Evolutionary conservation across 2,888 invertebrate genomes (phyloP).

Genomic region (Saturnia pavonia): DNA sequence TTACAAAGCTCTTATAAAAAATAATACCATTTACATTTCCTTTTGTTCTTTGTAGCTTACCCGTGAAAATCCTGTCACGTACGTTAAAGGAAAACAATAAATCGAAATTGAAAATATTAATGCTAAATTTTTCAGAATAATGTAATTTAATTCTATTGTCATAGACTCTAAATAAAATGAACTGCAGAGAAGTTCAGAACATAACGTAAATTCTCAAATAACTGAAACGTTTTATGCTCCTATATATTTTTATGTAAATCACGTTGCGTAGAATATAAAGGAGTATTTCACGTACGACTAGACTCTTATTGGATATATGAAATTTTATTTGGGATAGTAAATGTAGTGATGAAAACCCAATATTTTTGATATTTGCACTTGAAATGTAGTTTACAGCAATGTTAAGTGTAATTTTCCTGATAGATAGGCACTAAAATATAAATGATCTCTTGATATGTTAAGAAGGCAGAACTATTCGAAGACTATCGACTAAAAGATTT

Average conservation of each 20-base stretch:
- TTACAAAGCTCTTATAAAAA: slow-evolving; percentile 51
- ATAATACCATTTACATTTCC: slow-evolving; percentile 46
- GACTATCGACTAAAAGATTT: no score
- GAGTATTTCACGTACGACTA: background rate
- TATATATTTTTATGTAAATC: slow-evolving; percentile 5
- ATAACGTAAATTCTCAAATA: background rate
- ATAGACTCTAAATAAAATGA: background rate
- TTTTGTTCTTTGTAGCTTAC: slow-evolving; percentile 37
- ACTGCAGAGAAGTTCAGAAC: background rate
- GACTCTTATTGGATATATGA: background rate
- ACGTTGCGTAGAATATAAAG: background rate
- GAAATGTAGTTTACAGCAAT: background rate
- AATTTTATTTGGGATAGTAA: background rate
- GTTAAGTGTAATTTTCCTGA: background rate
- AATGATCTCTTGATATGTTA: no score
- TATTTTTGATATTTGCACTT: background rate
- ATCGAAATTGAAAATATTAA: background rate
- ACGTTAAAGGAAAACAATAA: background rate
- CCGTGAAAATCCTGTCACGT: slow-evolving; percentile 29
- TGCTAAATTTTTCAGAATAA: background rate
- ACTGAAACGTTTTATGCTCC: background rate
- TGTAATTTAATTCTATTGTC: background rate
- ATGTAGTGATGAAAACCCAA: background rate
- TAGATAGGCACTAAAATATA: no score
- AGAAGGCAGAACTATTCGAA: no score